Percentiles rank a stretch among this genome's conserved stretches.
These are phyloP conservation scores for Caenorhabditis sp. DNA, from an alignment of 2,888 invertebrate genomes.

Conservation along the genomic window DNA sequence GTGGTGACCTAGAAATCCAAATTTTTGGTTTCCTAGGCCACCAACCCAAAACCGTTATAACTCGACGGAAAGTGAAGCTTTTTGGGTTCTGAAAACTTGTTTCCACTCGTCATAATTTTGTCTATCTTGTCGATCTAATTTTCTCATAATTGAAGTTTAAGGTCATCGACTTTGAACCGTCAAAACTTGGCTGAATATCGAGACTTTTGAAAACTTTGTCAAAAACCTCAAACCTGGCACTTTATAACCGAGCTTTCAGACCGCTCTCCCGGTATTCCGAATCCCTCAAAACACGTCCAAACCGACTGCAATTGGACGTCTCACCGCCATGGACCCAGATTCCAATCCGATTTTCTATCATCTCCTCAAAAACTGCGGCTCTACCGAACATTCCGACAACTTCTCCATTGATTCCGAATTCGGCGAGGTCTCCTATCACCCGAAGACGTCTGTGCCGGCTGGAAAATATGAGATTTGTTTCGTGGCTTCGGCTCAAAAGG, in stretches of 20 bases:
- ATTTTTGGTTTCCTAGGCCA: too few relatives aligned
- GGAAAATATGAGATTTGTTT: constrained; percentile 48
- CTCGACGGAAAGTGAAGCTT: too few relatives aligned
- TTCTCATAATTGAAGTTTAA: background rate
- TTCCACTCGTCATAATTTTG: too few relatives aligned
- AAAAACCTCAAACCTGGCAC: background rate
- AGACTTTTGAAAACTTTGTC: background rate
- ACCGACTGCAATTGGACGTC: constrained; percentile 50
- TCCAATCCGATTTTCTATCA: constrained; percentile 37
- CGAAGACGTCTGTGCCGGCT: background rate
- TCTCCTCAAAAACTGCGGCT: constrained; percentile 55
- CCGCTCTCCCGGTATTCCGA: constrained; percentile 36
- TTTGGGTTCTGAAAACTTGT: too few relatives aligned
- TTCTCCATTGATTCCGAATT: constrained; percentile 57
- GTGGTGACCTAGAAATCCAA: too few relatives aligned
- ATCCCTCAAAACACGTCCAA: constrained; percentile 30
- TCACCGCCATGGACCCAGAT: constrained; percentile 48
- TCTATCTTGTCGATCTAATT: too few relatives aligned
- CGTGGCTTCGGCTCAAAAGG: constrained; percentile 35
- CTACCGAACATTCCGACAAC: constrained; percentile 28
- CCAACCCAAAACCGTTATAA: too few relatives aligned
- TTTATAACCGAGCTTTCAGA: constrained; percentile 6
- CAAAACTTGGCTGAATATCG: background rate
- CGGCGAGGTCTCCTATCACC: constrained; percentile 57
- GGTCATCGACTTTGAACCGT: constrained; percentile 1